A percentile compares a stretch with the other conserved stretches of the same genome.
phyloP scores from a whole-genome alignment of 2,113 vertebrate genomes.

The Panthera uncia region DNA sequence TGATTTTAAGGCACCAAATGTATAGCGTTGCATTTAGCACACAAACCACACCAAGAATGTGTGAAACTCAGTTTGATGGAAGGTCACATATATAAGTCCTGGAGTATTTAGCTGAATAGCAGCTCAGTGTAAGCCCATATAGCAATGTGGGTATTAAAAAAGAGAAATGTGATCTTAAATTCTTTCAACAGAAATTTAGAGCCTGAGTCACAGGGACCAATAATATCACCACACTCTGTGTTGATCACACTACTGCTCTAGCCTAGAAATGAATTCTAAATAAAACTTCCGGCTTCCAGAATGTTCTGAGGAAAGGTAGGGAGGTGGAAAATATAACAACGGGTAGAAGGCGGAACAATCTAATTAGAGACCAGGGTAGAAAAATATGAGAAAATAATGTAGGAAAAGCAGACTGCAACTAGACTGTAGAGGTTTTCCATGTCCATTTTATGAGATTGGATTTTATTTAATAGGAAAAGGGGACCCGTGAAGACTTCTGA shows the following conservation, averaged over 20 bases:
- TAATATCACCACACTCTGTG: neutral
- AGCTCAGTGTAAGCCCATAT: neutral
- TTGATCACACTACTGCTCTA: neutral
- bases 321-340: neutral
- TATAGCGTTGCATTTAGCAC: neutral
- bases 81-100: neutral
- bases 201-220: neutral
- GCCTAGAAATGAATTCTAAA: neutral
- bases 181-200: neutral
- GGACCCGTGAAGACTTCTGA: neutral
- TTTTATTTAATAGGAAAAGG: slow-evolving; percentile 40
- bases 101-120: neutral
- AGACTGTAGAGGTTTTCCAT: neutral
- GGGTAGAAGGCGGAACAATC: neutral
- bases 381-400: slow-evolving; percentile 9
- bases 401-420: neutral
- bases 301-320: neutral
- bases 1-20: neutral
- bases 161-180: neutral
- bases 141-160: neutral
- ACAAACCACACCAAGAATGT: neutral
- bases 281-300: neutral
- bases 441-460: neutral
- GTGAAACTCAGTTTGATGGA: neutral
- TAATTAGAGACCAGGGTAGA: neutral